A percentile compares a stretch with the other conserved stretches of the same genome.
These are phyloP conservation scores for Conus ventricosus DNA, from an alignment of 1,140 invertebrate species.

Conservation along the genomic window DNA sequence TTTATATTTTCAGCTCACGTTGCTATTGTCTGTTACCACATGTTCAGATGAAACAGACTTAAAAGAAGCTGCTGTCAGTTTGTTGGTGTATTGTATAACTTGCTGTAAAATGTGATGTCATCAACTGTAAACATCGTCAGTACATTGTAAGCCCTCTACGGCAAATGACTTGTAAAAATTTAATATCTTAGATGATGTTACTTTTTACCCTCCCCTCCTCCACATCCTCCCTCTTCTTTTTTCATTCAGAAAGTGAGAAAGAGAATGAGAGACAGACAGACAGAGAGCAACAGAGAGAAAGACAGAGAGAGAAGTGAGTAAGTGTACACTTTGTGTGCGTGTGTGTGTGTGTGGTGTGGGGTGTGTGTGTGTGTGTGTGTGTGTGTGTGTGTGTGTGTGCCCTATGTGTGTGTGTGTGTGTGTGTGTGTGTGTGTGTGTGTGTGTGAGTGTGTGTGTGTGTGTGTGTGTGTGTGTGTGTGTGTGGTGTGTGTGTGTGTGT, in stretches of 20 bases:
- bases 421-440: neutral
- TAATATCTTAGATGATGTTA: no score
- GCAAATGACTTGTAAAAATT: no score
- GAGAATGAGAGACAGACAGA: neutral
- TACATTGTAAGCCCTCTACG: no score
- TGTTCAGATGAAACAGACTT: no score
- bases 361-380: neutral
- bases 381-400: neutral
- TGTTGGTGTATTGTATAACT: no score
- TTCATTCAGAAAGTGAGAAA: neutral
- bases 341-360: neutral
- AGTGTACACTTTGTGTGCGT: neutral
- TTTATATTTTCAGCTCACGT: no score
- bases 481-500: neutral
- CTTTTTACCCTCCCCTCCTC: no score
- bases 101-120: no score
- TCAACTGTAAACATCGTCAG: no score
- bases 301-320: neutral
- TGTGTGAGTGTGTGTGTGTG: neutral
- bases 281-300: neutral
- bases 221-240: no score
- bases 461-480: slow-evolving; percentile 1
- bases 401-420: neutral
- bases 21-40: no score
- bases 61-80: no score